A percentile compares a stretch with the other conserved stretches of the same genome.
phyloP scores from a whole-genome alignment of 2,888 invertebrate genomes.

The Neoaliturus tenellus region DNA sequence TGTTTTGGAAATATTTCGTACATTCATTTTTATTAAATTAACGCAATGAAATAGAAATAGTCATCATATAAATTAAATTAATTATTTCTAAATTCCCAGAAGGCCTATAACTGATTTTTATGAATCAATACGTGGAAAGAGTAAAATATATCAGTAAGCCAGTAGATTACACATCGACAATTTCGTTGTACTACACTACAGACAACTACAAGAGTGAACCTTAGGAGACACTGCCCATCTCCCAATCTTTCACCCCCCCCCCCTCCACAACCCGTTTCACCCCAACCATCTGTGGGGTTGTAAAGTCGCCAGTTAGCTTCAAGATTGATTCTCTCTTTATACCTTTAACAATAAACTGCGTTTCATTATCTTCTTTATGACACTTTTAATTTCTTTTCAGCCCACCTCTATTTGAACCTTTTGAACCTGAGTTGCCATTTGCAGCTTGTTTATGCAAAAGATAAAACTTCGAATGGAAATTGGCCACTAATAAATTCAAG shows the following conservation, averaged over 20 bases:
- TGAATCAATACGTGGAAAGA: too few relatives aligned
- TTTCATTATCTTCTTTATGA: constrained; percentile 37
- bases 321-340: constrained; percentile 45
- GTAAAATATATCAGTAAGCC: too few relatives aligned
- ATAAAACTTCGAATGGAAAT: too few relatives aligned
- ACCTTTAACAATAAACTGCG: constrained; percentile 34
- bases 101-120: too few relatives aligned
- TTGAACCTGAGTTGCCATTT: background rate
- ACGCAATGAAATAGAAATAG: too few relatives aligned
- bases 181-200: background rate
- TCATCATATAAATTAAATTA: too few relatives aligned
- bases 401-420: background rate
- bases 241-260: background rate
- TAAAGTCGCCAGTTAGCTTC: constrained; percentile 44
- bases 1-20: too few relatives aligned
- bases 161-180: too few relatives aligned
- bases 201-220: background rate
- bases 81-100: too few relatives aligned
- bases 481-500: too few relatives aligned
- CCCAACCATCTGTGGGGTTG: background rate
- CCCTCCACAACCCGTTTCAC: background rate
- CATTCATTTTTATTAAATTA: too few relatives aligned
- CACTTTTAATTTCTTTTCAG: constrained; percentile 43
- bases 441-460: background rate
- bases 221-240: too few relatives aligned